A percentile compares a stretch with the other conserved stretches of the same genome.
These are phyloP conservation scores for Pyrgus malvae DNA, from an alignment of 2,888 invertebrate species.

Conservation along the genomic window DNA sequence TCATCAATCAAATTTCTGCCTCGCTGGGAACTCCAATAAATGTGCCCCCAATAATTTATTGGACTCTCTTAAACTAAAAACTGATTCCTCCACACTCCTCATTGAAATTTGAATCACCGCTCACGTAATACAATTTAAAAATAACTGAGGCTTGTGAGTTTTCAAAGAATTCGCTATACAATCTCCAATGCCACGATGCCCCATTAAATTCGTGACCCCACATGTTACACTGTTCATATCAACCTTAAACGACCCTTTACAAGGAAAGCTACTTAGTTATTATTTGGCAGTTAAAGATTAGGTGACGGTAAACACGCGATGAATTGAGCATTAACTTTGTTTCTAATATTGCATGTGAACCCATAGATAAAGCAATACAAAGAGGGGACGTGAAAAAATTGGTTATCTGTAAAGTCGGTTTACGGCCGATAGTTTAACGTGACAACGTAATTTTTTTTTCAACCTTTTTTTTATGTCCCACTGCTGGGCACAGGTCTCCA, in stretches of 20 bases:
- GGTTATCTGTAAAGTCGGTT: too few species aligned
- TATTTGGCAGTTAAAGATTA: constrained; percentile 25
- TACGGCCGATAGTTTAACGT: too few species aligned
- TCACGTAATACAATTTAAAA: too few species aligned
- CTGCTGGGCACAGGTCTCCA: too few species aligned
- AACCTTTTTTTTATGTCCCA: too few species aligned
- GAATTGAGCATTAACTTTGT: constrained; percentile 16
- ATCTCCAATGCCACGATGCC: background rate
- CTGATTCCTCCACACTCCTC: too few species aligned
- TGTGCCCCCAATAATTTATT: too few species aligned
- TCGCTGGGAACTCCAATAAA: too few species aligned
- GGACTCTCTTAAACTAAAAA: too few species aligned
- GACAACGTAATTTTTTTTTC: too few species aligned
- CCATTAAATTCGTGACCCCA: constrained; percentile 23
- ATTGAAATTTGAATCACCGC: too few species aligned
- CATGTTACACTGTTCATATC: constrained; percentile 13
- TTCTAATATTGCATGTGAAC: constrained; percentile 10
- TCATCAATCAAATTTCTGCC: too few species aligned
- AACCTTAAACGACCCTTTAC: constrained; percentile 18
- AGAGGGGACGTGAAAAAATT: background rate
- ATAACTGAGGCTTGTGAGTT: background rate
- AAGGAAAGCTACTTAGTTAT: constrained; percentile 27
- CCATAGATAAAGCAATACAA: background rate
- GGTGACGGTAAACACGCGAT: constrained; percentile 24
- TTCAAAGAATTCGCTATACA: background rate